Base-by-base conservation (phyloP, 2,888 invertebrate genomes). In the Acrobasis consociella region DNA sequence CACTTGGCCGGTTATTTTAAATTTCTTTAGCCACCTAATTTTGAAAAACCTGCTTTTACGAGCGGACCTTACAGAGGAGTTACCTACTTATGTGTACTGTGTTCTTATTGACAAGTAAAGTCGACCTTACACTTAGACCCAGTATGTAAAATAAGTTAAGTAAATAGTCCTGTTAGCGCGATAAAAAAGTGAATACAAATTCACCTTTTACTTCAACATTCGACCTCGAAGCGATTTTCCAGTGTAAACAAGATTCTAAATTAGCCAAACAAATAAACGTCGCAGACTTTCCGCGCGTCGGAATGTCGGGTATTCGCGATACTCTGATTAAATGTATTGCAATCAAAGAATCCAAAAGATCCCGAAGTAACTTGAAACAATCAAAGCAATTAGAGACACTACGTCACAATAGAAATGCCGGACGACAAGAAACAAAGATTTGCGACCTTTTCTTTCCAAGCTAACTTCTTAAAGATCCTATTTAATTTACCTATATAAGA, bases 161-260 rank as follows among this genome's bases (percentile, higher is more conserved):
- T n/a, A n/a, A n/a, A n/a, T n/a, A n/a, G n/a, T n/a, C n/a, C n/a
- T n/a, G n/a, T n/a, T n/a, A n/a, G n/a, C n/a, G n/a, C n/a, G n/a
- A n/a, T n/a, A n/a, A n/a, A n/a, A n/a, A n/a, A n/a, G n/a, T n/a
- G n/a, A n/a, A n/a, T n/a, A n/a, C n/a, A n/a, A n/a, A n/a, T n/a
- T n/a, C n/a, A n/a, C n/a, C n/a, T n/a, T n/a, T 22, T 31, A 31
- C 31, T 8, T 31, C 31, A 31, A 31, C 31, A 31, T 31, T 31
- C 31, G 31, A 7, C 31, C 31, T 7, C 31, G 0, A 31, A 31
- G 7, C 31, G 31, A 31, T 31, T 31, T 11, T 37, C 55, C 49
- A 49, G 49, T 49, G n/a, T 15, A 49, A 49, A 49, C 49, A 49
- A 49, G 15, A 49, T 49, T 15, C 49, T 49, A 49, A 50, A 16